Conservation (phyloP, 23 tunicate species). For the Halocynthia aurantium region DNA sequence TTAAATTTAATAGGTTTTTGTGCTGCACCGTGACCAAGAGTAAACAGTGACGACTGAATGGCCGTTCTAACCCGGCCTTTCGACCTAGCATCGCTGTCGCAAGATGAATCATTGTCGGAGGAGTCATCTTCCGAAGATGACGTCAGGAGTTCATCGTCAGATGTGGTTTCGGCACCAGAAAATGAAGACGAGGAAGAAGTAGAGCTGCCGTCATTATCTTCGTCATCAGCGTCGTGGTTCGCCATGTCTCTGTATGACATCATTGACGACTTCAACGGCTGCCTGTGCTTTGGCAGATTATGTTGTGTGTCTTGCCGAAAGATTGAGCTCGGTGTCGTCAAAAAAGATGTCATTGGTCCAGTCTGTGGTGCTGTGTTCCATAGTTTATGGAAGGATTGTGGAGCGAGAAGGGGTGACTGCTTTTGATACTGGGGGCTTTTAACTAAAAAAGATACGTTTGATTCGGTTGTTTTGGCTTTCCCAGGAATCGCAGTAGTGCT, state of each 20-base stretch:
- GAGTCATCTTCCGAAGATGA: constrained; percentile 22
- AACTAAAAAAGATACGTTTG: constrained; percentile 76
- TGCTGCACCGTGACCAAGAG: too few relatives aligned
- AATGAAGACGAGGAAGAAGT: constrained; percentile 47
- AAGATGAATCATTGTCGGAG: constrained; percentile 70
- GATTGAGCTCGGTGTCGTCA: not conserved
- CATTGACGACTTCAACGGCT: too few relatives aligned
- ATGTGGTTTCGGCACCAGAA: constrained; percentile 46
- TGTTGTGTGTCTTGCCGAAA: not conserved
- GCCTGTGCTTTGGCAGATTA: not conserved
- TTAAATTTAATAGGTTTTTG: too few relatives aligned
- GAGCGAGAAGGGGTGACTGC: constrained; percentile 17
- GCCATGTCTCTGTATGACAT: constrained; percentile 61
- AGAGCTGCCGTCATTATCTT: constrained; percentile 36
- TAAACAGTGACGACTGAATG: too few relatives aligned
- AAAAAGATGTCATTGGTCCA: constrained; percentile 5
- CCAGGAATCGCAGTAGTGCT: not conserved
- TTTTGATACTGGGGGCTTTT: constrained; percentile 86
- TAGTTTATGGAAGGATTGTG: constrained; percentile 5
- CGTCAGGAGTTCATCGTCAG: constrained; percentile 1
- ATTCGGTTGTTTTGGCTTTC: constrained; percentile 13
- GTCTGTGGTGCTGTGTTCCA: constrained; percentile 2
- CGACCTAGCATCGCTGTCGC: constrained; percentile 24
- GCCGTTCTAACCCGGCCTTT: too few relatives aligned
- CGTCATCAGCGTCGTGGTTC: constrained; percentile 38